phyloP scores from a whole-genome alignment of 30 jellyfish, hydroid and myxozoan genomes.

The Rhopilema esculentum region DNA sequence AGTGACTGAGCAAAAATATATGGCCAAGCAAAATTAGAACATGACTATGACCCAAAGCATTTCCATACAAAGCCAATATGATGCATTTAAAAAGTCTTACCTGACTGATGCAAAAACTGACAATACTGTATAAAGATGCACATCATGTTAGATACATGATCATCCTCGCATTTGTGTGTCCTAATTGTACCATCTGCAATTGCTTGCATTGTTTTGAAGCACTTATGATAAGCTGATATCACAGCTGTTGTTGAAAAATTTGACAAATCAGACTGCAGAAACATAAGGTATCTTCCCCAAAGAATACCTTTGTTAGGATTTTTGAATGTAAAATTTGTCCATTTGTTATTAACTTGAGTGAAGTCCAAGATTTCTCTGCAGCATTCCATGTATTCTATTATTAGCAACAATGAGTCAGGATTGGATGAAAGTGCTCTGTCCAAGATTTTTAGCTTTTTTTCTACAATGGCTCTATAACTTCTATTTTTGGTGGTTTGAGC shows the following conservation, averaged over 20 bases:
- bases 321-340: conserved; percentile 68
- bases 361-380: conserved; percentile 68
- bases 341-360: conserved; percentile 33
- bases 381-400: conserved; percentile 66
- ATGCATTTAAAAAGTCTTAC: conserved; percentile 19
- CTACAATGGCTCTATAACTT: conserved; percentile 61
- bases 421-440: conserved; percentile 80
- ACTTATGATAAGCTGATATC: conserved; percentile 50
- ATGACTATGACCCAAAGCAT: no score
- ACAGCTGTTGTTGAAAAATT: conserved; percentile 33
- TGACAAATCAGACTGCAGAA: conserved; percentile 77
- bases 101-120: conserved; percentile 76
- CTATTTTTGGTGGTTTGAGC: neutral
- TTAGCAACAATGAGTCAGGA: conserved; percentile 57
- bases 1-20: no score
- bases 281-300: conserved; percentile 74
- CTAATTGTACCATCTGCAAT: conserved; percentile 56
- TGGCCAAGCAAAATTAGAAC: no score
- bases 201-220: conserved; percentile 73
- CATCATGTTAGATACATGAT: conserved; percentile 36
- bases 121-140: conserved; percentile 63
- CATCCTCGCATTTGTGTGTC: conserved; percentile 64
- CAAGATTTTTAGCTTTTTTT: conserved; percentile 74
- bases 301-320: conserved; percentile 67
- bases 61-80: no score